Base-by-base conservation (phyloP, 2,888 invertebrate species). In the Dendrolimus houi region DNA sequence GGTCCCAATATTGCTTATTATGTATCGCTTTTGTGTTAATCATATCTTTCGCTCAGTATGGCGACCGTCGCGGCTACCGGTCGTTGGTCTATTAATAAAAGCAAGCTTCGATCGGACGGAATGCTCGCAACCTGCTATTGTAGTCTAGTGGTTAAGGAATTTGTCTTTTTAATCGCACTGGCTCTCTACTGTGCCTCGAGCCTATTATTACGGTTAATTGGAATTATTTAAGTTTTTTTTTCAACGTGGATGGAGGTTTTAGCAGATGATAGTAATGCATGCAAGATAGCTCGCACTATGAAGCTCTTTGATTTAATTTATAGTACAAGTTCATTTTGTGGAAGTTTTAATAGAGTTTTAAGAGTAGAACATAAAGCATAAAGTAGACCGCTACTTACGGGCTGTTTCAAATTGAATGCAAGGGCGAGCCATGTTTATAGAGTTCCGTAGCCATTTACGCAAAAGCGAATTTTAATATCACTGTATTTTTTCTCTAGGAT, bases 161-260 rank as follows among this genome's bases (percentile, higher is more conserved):
- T 89, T 89, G 90, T 89, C 87, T 89, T 89, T 90, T 87, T 89
- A 89, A 89, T 87, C 85, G 83, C 79, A 68, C 82, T 85, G 83
- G 79, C 75, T 82, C 76, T 70, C 69, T 71, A 79, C 70, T 78
- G 72, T 74, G 79, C 82, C 78, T 72, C 65, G 74, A 75, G 84
- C 83, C 88, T 89, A 84, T 89, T 89, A 90, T 90, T 89, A 89
- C 82, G 87, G 83, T 86, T 89, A 88, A 89, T 90, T 89, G 88
- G 86, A 87, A 90, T 88, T 84, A 88, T 88, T 87, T 86, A 81
- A 81, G 81, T 76, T 82, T 83, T 85, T n/a, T 83, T 86, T 89
- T 84, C 75, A 78, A 71, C 64, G 78, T 79, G 79, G 72, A 81
- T 79, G 81, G 77, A 76, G 82, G 76, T 85, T 84, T 83, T 83